Evolutionary conservation across 2,888 invertebrate genomes (phyloP).

Genomic region (Auanema freiburgensis): DNA sequence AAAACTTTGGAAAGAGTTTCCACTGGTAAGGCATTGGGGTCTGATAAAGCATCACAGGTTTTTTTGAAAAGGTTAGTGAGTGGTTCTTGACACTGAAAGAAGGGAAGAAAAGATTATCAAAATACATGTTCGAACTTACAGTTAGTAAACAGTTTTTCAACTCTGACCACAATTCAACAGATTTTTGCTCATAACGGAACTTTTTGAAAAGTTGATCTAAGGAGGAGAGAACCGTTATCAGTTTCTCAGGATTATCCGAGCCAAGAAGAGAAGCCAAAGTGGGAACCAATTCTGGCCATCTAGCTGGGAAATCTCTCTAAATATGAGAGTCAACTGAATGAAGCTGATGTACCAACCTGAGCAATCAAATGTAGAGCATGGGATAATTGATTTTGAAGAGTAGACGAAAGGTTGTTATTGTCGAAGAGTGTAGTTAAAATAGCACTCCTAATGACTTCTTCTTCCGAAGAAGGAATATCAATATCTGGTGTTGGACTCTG

Average conservation of each 20-base stretch:
- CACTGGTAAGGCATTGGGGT: constrained; percentile 23
- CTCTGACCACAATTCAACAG: constrained; percentile 90
- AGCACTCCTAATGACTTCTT: constrained; percentile 72
- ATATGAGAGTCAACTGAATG: neutral
- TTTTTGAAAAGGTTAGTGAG: constrained; percentile 87
- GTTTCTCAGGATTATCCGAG: constrained; percentile 76
- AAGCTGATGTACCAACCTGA: constrained; percentile 22
- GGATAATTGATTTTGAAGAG: constrained; percentile 81
- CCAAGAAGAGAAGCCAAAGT: constrained; percentile 88
- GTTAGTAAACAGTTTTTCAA: constrained; percentile 73
- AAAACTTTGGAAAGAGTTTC: constrained; percentile 34
- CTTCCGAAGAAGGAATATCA: constrained; percentile 39
- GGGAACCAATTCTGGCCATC: constrained; percentile 89
- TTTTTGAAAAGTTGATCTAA: constrained; percentile 90
- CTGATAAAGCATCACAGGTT: constrained; percentile 62
- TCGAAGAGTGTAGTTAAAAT: constrained; percentile 80
- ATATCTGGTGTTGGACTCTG: constrained; percentile 45
- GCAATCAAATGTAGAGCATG: constrained; percentile 68
- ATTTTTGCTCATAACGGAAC: constrained; percentile 89
- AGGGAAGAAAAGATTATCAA: neutral
- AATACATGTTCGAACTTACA: constrained; percentile 13
- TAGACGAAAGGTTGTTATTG: constrained; percentile 74
- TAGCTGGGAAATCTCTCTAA: constrained; percentile 89
- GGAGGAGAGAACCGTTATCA: constrained; percentile 90
- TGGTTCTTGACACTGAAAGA: constrained; percentile 78